phyloP scores from a whole-genome alignment of 1,140 invertebrate genomes.

The Caenorhabditis tropicalis region DNA sequence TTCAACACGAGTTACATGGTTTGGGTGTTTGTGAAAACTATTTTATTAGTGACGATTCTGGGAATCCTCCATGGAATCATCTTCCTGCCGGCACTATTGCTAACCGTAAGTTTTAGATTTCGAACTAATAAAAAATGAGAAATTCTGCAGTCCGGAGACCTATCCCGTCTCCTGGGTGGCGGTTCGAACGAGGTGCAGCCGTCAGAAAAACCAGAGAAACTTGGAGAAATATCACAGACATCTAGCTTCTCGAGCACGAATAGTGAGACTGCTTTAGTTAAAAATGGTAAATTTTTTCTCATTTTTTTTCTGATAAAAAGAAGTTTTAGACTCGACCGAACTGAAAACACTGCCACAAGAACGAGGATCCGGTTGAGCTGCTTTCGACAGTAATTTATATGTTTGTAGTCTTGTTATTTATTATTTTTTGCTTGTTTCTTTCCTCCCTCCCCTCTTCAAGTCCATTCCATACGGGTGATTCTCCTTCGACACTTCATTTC shows the following conservation, averaged over 20 bases:
- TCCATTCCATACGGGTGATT: not conserved
- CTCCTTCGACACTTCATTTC: not conserved
- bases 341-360: conserved; percentile 7
- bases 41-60: conserved; percentile 53
- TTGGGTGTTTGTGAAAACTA: conserved; percentile 57
- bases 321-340: not conserved
- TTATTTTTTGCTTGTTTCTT: not conserved
- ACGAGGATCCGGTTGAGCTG: conserved; percentile 6
- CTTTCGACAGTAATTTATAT: not conserved
- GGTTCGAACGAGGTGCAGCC: not conserved
- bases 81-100: conserved; percentile 54
- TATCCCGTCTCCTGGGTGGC: not conserved
- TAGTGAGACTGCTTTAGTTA: not conserved
- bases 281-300: not conserved
- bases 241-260: conserved; percentile 14
- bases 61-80: conserved; percentile 59
- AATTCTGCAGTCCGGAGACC: conserved; percentile 8
- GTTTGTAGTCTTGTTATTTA: not conserved
- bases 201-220: not conserved
- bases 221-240: not conserved
- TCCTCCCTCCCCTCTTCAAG: not conserved
- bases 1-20: conserved; percentile 87
- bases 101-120: conserved; percentile 47
- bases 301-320: no score
- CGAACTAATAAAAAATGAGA: not conserved